Base-by-base conservation (phyloP, 2,797 vertebrate genomes). In the Gouania willdenowi region DNA sequence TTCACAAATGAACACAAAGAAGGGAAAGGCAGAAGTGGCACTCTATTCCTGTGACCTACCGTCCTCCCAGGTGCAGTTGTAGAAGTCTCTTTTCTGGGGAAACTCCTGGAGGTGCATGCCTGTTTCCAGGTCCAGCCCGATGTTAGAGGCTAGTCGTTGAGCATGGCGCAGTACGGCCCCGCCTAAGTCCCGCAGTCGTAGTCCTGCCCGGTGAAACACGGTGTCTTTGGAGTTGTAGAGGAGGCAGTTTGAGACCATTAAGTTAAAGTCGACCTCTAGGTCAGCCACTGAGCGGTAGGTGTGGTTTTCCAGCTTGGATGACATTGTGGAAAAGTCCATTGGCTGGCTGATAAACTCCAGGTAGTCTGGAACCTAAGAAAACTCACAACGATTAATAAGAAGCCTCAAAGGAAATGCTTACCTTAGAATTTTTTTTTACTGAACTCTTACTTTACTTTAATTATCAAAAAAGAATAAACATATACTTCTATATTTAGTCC, bases 301-400 rank as follows among this genome's bases (percentile, higher is more conserved):
- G 41, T 98, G 96, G 48, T 88, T 89, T 60, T 98, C 94, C 71
- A 98, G 87, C 78, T 95, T 97, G 53, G 80, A 79, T 49, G 90
- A 91, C 93, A 99, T 99, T 49, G 92, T 94, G 69, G 93, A 92
- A 85, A 99, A 97, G 87, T 98, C 97, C 94, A 99, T 99, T 63
- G 97, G 97, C 66, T 92, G 90, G 76, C 87, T 90, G 81, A 99
- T 90, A 82, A 98, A 97, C 88, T 99, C 94, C 84, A 93, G 85
- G 80, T 99, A 99, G 87, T 99, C 97, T 79, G 97, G 95, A 71
- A 98, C 97, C 97, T 99, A 48, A 20, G 6, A 6, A 45, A 26
- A 26, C 7, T 13, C 12, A 2, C 18, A 12, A 21, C 1, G n/a
- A n/a, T n/a, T n/a, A n/a, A n/a, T n/a, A n/a, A n/a, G n/a, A n/a